These are phyloP conservation scores for Helicoverpa assulta DNA, from an alignment of 2,888 invertebrate genomes.

Conservation along the genomic window DNA sequence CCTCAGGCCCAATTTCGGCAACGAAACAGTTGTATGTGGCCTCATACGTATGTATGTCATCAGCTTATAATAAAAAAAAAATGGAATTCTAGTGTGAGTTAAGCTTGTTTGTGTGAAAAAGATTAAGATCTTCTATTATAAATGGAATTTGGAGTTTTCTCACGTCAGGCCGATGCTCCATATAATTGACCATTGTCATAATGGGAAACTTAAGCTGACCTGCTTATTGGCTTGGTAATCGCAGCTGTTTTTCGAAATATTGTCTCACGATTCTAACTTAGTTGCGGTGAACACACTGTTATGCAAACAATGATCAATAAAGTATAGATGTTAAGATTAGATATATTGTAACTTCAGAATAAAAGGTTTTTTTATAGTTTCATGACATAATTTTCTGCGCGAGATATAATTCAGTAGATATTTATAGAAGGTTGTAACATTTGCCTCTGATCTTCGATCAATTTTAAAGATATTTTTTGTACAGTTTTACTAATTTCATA, in stretches of 20 bases:
- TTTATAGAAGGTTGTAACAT: no score
- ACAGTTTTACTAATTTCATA: no score
- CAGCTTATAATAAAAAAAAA: slow-evolving; percentile 32
- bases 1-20: slow-evolving; percentile 6
- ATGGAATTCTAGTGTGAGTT: slow-evolving; percentile 39
- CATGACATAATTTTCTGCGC: not conserved
- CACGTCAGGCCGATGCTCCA: slow-evolving; percentile 76
- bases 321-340: slow-evolving; percentile 17
- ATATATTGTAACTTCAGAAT: slow-evolving; percentile 12
- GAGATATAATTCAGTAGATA: not conserved
- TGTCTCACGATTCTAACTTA: slow-evolving; percentile 81
- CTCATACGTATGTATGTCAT: slow-evolving; percentile 41
- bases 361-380: not conserved
- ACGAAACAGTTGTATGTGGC: slow-evolving; percentile 13
- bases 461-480: no score
- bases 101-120: slow-evolving; percentile 54
- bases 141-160: slow-evolving; percentile 72
- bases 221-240: slow-evolving; percentile 81
- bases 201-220: slow-evolving; percentile 85
- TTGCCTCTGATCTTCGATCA: no score
- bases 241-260: slow-evolving; percentile 83
- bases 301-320: slow-evolving; percentile 67
- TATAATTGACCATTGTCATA: slow-evolving; percentile 88
- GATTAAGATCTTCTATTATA: slow-evolving; percentile 54
- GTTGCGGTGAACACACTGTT: slow-evolving; percentile 57